Percentiles rank a stretch among this genome's conserved stretches.
These are phyloP conservation scores for Corythornis cristatus DNA, from an alignment of 2,113 vertebrate genomes.

Conservation along the genomic window DNA sequence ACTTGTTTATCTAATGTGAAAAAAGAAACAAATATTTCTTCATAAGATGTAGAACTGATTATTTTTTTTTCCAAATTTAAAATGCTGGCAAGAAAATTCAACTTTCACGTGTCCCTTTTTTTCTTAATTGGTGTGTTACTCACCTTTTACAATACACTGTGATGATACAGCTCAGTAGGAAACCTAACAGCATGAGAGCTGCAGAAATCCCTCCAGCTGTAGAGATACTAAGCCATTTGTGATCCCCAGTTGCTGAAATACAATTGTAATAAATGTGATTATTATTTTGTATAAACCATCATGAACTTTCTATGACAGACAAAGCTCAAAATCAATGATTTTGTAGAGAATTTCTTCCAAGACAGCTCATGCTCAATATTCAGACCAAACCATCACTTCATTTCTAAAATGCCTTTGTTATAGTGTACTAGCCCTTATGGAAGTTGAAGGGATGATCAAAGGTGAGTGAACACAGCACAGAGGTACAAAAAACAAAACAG, in stretches of 20 bases:
- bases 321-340: not conserved
- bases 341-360: not conserved
- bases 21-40: not conserved
- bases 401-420: not conserved
- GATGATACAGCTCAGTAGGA: not conserved
- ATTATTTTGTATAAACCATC: not conserved
- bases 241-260: not conserved
- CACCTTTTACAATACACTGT: not conserved
- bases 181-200: not conserved
- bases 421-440: not conserved
- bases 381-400: not conserved
- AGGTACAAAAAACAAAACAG: not conserved
- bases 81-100: not conserved
- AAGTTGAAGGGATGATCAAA: not conserved
- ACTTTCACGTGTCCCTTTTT: not conserved
- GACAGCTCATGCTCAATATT: not conserved
- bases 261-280: not conserved
- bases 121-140: not conserved
- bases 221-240: not conserved
- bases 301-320: not conserved
- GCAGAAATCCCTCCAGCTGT: conserved; percentile 7
- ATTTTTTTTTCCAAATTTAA: not conserved
- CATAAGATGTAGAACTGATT: not conserved
- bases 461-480: not conserved
- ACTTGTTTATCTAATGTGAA: not conserved